These are phyloP conservation scores for Pollimyrus isidori DNA, from an alignment of 2,113 vertebrate genomes.

Conservation along the genomic window DNA sequence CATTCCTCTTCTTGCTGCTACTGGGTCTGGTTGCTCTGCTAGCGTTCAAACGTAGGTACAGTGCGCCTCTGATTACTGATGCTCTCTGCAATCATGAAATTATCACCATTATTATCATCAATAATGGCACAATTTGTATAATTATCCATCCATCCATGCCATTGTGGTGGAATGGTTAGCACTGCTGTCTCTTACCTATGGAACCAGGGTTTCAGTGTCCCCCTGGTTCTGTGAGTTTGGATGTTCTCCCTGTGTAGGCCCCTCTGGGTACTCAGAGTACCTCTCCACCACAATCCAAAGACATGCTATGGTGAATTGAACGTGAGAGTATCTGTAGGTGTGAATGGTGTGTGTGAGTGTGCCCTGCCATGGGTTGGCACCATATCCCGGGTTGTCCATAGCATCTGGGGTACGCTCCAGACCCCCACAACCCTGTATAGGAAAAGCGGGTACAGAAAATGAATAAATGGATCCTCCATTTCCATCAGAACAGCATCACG, in stretches of 20 bases:
- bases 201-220: not conserved
- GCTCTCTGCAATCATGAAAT: not conserved
- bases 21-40: constrained; percentile 38
- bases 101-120: not conserved
- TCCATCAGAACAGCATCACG: not conserved
- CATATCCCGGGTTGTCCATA: not conserved
- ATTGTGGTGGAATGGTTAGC: not conserved
- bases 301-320: not conserved
- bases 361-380: not conserved
- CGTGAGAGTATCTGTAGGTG: not conserved
- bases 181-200: not conserved
- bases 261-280: not conserved
- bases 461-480: not conserved
- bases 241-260: not conserved
- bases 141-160: too few species aligned
- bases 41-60: constrained; percentile 52
- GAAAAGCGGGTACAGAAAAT: not conserved
- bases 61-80: not conserved
- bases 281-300: not conserved
- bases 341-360: not conserved
- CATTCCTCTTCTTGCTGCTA: constrained; percentile 40
- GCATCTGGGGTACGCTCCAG: not conserved
- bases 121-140: not conserved
- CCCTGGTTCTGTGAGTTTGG: not conserved
- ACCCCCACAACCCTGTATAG: not conserved